Evolutionary conservation across 1,140 invertebrate species (phyloP).

Genomic region (Diprion similis): DNA sequence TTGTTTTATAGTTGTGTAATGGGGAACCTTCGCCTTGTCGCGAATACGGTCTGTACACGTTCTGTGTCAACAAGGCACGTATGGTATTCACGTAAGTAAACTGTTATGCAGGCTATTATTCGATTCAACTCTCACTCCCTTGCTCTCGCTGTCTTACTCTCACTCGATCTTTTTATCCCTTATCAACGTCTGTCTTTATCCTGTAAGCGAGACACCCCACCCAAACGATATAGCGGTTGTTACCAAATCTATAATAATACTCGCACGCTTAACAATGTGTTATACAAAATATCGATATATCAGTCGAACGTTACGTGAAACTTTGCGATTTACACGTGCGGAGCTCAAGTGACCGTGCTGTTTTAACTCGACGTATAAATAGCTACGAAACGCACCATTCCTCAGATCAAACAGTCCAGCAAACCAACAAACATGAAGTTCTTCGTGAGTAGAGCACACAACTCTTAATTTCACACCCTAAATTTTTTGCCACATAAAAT

Average conservation of each 20-base stretch:
- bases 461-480: not conserved
- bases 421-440: constrained; percentile 48
- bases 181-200: not conserved
- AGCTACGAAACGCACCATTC: not conserved
- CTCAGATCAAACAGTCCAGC: constrained; percentile 42
- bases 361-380: constrained; percentile 6
- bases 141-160: not conserved
- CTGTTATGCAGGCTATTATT: not conserved
- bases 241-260: not conserved
- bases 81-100: constrained; percentile 27
- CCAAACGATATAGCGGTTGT: not conserved
- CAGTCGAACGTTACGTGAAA: not conserved
- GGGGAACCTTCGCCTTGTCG: constrained; percentile 1
- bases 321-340: not conserved
- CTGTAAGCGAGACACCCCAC: not conserved
- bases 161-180: not conserved
- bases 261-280: not conserved
- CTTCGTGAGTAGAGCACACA: constrained; percentile 44
- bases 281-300: not conserved
- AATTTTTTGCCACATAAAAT: not conserved
- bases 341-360: not conserved
- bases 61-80: constrained; percentile 22
- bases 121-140: constrained; percentile 3
- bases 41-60: not conserved
- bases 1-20: not conserved